Percentiles rank a stretch among this genome's conserved stretches.
phyloP scores from a whole-genome alignment of 1,140 invertebrate genomes.

The Papilio glaucus region DNA sequence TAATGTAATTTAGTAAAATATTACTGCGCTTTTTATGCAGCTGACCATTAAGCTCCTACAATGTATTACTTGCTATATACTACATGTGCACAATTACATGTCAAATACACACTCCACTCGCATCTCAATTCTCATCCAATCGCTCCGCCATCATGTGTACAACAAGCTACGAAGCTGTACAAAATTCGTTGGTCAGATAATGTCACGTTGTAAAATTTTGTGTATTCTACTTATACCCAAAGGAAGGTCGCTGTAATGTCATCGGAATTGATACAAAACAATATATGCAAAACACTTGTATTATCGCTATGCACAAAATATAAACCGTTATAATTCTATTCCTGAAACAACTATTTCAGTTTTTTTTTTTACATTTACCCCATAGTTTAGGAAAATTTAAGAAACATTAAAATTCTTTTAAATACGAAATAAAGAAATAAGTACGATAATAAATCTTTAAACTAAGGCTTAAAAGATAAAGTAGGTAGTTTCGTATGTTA shows the following conservation, averaged over 20 bases:
- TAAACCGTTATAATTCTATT: background rate
- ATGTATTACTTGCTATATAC: no score
- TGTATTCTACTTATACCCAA: background rate
- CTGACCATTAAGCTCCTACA: no score
- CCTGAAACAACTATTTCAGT: background rate
- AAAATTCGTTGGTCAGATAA: constrained; percentile 1
- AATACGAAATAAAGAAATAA: background rate
- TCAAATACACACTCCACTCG: no score
- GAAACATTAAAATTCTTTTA: background rate
- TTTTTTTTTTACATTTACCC: no score
- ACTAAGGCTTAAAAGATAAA: constrained; percentile 1
- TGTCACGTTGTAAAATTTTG: background rate
- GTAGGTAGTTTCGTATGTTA: constrained; percentile 11
- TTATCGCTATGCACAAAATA: background rate
- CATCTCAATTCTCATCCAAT: background rate
- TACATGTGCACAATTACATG: no score
- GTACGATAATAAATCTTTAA: background rate
- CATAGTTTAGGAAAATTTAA: no score
- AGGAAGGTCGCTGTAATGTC: background rate
- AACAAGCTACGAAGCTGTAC: background rate
- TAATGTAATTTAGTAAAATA: no score
- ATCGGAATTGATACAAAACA: no score
- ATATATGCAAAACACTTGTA: background rate
- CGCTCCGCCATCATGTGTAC: background rate
- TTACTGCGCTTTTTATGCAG: no score